Evolutionary conservation across 1,140 invertebrate species (phyloP), one percentile per base, ranked within the genome.

Genomic region (Brachionus rubens): DNA sequence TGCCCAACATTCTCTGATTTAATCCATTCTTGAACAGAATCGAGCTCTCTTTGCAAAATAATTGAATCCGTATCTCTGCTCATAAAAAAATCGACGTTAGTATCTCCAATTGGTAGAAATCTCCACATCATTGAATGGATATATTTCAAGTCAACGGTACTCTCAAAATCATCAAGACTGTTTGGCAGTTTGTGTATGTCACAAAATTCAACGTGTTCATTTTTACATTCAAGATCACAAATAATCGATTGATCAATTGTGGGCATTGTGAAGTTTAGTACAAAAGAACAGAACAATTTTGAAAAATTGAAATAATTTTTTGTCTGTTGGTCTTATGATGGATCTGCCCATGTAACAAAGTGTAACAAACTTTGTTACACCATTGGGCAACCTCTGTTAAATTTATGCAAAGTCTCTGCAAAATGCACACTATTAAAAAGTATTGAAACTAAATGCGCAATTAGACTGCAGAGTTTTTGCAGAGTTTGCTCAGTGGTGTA

Each of bases 181-280:
- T n/a, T 21, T 12, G 28, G 28, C 6, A 72, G 7, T 48, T 72
- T 30, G n/a, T 68, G 26, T 40, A 72, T 54, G 26, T 72, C n/a
- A 30, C 68, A 72, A 72, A 72, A 72, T 10, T 72, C 68, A 16
- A 48, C 26, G 40, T 72, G 28, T 3, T 48, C 21, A 54, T 72
- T 16, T 48, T n/a, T 4, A 40, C 68, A 72, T 48, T 48, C 48
- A 21, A 72, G 24, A 28, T 72, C 24, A 30, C 68, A 72, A 4
- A 72, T 48, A n/a, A 48, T 33, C 2, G 46, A 50, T 26, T 72
- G 36, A 36, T 72, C 26, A 21, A n/a, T n/a, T n/a, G n/a, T n/a
- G n/a, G n/a, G n/a, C n/a, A n/a, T n/a, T n/a, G n/a, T n/a, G n/a
- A n/a, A n/a, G n/a, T n/a, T n/a, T n/a, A n/a, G n/a, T n/a, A n/a